phyloP scores from a whole-genome alignment of 2,888 invertebrate species.

The Agrenia bidenticulata region DNA sequence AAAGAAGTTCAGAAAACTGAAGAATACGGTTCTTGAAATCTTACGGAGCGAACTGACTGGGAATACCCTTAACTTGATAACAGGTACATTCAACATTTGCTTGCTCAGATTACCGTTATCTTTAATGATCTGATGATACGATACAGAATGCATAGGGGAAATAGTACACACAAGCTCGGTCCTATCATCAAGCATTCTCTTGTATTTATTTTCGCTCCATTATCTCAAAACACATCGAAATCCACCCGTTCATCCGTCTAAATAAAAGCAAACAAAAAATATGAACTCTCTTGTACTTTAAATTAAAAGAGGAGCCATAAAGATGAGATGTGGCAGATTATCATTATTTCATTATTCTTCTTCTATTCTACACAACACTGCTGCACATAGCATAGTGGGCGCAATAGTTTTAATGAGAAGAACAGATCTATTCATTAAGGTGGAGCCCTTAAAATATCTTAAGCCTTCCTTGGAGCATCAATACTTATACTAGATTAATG shows the following conservation, averaged over 20 bases:
- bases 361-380: neutral
- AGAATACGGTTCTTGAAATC: too few relatives aligned
- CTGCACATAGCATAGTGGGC: neutral
- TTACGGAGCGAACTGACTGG: too few relatives aligned
- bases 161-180: neutral
- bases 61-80: too few relatives aligned
- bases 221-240: constrained; percentile 16
- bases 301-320: constrained; percentile 5
- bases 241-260: neutral
- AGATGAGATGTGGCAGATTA: neutral
- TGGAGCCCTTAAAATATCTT: too few relatives aligned
- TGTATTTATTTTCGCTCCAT: constrained; percentile 13
- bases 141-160: neutral
- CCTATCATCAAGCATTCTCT: constrained; percentile 18
- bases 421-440: constrained; percentile 1
- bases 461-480: too few relatives aligned
- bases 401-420: constrained; percentile 3
- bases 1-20: too few relatives aligned
- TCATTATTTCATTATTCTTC: neutral
- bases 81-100: too few relatives aligned
- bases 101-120: constrained; percentile 17
- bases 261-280: constrained; percentile 5
- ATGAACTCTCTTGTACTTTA: neutral
- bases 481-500: too few relatives aligned
- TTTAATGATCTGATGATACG: constrained; percentile 20